Conservation (phyloP, 2,113 vertebrate species). For the Dendrocopos noguchii region DNA sequence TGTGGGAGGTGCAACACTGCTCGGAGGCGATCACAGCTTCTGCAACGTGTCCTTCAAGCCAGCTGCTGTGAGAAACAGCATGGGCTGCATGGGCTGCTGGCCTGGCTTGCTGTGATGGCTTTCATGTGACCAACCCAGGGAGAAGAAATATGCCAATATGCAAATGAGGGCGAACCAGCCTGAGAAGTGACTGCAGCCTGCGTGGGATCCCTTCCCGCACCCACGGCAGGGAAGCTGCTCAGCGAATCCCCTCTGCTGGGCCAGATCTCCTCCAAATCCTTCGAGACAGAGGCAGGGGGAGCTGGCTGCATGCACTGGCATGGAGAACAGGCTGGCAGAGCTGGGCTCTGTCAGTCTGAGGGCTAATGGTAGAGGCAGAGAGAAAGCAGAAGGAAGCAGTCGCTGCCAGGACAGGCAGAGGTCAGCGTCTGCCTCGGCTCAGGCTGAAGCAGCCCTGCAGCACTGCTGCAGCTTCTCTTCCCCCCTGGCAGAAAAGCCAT, state of each 20-base stretch:
- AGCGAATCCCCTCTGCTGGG: not conserved
- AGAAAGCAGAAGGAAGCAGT: not conserved
- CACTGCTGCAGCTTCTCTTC: not conserved
- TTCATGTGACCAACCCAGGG: not conserved
- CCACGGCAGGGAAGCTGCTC: not conserved
- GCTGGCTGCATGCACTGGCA: not conserved
- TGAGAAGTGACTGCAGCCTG: not conserved
- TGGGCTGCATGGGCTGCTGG: not conserved
- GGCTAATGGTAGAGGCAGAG: not conserved
- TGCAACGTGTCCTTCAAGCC: not conserved
- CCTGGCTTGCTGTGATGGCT: not conserved
- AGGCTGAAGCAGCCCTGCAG: not conserved
- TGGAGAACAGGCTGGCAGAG: not conserved
- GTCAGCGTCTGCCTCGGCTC: not conserved
- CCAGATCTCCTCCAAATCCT: not conserved
- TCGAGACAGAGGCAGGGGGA: not conserved
- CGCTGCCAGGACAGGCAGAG: not conserved
- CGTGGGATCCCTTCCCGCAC: not conserved
- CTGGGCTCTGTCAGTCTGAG: not conserved
- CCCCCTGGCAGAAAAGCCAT: not conserved
- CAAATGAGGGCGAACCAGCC: not conserved
- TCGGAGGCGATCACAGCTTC: not conserved
- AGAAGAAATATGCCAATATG: not conserved
- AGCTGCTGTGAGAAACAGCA: not conserved
- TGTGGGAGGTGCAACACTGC: not conserved